Conservation (phyloP, 2,113 vertebrate species). For the Harpagus bidentatus region DNA sequence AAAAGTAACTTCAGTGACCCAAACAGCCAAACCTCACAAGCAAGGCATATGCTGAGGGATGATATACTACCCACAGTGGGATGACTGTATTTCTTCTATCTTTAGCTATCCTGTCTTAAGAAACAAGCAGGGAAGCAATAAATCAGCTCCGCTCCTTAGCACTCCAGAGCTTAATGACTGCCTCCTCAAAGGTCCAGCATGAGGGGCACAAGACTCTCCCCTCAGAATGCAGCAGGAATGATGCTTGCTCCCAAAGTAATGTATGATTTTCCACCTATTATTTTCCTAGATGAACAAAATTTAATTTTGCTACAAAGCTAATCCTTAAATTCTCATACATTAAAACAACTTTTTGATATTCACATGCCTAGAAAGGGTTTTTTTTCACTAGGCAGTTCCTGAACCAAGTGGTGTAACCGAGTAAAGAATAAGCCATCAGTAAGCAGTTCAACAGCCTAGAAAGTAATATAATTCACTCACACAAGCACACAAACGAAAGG, state of each 20-base stretch:
- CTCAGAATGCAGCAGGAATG: neutral
- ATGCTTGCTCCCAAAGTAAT: neutral
- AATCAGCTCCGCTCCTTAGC: neutral
- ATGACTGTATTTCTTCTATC: neutral
- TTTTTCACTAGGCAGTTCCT: neutral
- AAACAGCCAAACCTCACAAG: neutral
- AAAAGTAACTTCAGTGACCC: neutral
- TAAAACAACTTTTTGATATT: neutral
- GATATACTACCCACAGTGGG: neutral
- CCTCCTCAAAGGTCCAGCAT: neutral
- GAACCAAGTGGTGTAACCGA: rapidly evolving
- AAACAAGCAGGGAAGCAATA: neutral
- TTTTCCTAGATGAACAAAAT: neutral
- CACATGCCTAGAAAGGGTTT: neutral
- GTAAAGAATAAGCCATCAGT: neutral
- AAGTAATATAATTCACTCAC: neutral
- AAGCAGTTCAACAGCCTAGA: neutral
- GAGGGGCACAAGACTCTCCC: neutral
- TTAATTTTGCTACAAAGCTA: neutral
- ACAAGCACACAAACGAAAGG: neutral
- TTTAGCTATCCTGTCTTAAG: neutral
- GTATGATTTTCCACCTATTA: rapidly evolving
- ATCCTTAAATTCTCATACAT: neutral
- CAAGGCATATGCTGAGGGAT: neutral
- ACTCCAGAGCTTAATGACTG: neutral